Evolutionary conservation across 2,888 invertebrate genomes (phyloP), one percentile per base, ranked within the genome.

Genomic region (Noctua janthina): DNA sequence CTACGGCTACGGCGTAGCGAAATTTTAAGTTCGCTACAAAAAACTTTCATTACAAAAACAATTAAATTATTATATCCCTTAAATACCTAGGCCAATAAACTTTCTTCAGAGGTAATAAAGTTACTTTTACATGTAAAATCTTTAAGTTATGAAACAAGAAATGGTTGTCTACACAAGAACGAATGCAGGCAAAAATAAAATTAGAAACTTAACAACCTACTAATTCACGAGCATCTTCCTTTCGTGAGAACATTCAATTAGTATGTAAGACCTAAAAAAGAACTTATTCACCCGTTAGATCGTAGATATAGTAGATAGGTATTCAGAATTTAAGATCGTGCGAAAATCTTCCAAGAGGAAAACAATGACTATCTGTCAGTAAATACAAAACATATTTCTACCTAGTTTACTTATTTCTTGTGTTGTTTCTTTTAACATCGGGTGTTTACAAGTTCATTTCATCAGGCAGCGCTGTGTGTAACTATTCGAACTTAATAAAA

Each of bases 301-400:
- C 91, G 88, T 90, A 66, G 20, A 4, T 66, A 91, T 89, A 91
- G 69, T 49, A 49, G 23, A 77, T 90, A 78, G 84, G 77, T 82
- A 86, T 89, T 90, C 81, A 91, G 91, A 92, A 91, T 92, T 92
- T 92, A 90, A 92, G 91, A 94, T 92, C 95, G 95, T 95, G 95
- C 83, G 95, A 95, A 94, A 88, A 73, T 86, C 79, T 88, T 83
- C 80, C 76, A 76, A 79, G 77, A 75, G 49, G 39, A 69, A 84
- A 76, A 87, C 89, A 86, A 86, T 83, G 59, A 78, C n/a, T 76
- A 29, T 59, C 78, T 87, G 87, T 79, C 81, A 79, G 51, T 56
- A 59, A 72, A 62, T 54, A 85, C 73, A 87, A 85, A 89, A 87
- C 81, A 83, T 71, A 79, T 77, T 67, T 82, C 83, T 88, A 83